Evolutionary conservation across 2,113 vertebrate genomes (phyloP), one percentile per base, ranked within the genome.

Genomic region (Caloenas nicobarica): DNA sequence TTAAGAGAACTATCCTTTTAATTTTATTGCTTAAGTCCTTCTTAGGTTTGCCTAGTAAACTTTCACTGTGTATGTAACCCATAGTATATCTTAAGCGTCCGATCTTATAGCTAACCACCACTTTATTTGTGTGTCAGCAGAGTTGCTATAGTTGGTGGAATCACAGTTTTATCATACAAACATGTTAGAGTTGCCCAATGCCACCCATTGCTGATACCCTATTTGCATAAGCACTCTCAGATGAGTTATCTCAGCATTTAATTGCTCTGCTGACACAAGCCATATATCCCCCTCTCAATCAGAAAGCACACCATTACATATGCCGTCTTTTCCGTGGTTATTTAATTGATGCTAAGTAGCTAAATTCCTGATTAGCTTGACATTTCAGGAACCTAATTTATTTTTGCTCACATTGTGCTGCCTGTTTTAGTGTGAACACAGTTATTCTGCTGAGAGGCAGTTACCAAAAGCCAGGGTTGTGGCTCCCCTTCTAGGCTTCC

Each of bases 311-410:
- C 80, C 51, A 83, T 89, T 92, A 66, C 77, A 34, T 81, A 81
- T 83, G 83, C 61, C 2, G 6, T 86, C 60, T 92, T 88, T 95
- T 64, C 80, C 48, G 7, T 31, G 53, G 78, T 88, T 95, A 88
- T 88, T 96, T 90, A 33, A 76, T 88, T 92, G 76, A 91, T 78
- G 64, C 40, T 74, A 60, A 51, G 86, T 84, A 86, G 68, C 88
- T 91, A 78, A 73, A 92, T 78, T 96, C 83, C 69, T 83, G 83
- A 95, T 91, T 93, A 96, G 74, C 79, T 88, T 93, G 91, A 92
- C 51, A 60, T 93, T 97, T 94, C 72, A 71, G 56, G 77, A 81
- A 40, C 56, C 17, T 62, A 42, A 54, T 94, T 94, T 93, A 56
- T 74, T 95, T 97, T 92, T 92, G 33, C 69, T 78, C 88, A 51